Conservation (phyloP, 2,888 invertebrate species). For the Slavum lentiscoides region DNA sequence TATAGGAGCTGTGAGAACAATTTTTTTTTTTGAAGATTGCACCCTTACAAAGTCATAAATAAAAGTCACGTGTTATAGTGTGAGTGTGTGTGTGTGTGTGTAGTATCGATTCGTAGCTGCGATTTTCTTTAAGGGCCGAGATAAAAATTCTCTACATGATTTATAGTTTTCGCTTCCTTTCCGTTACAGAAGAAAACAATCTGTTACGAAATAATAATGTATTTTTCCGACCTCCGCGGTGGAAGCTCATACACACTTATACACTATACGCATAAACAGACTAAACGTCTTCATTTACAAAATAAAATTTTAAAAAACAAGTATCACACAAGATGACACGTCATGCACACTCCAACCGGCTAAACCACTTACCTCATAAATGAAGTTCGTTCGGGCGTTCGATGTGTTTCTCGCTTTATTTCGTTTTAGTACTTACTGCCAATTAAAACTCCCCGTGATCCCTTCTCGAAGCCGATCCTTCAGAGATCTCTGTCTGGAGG, state of each 20-base stretch:
- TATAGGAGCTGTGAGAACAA: constrained; percentile 2
- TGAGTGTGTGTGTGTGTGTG: constrained; percentile 6
- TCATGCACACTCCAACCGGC: not conserved
- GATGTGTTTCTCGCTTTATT: not conserved
- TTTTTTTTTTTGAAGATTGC: constrained; percentile 11
- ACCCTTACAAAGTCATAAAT: constrained; percentile 37
- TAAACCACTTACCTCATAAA: constrained; percentile 34
- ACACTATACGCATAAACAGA: not conserved
- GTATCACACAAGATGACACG: not conserved
- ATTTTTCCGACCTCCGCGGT: constrained; percentile 15
- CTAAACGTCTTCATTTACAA: not conserved
- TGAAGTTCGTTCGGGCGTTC: not conserved
- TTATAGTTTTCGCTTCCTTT: constrained; percentile 43
- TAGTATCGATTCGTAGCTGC: constrained; percentile 30
- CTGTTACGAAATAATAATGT: constrained; percentile 34
- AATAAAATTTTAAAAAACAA: not conserved
- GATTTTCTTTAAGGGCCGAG: constrained; percentile 35
- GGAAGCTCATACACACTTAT: not conserved
- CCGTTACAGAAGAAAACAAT: constrained; percentile 42
- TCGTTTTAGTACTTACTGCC: constrained; percentile 73
- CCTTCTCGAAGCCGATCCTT: constrained; percentile 79
- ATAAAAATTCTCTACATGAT: constrained; percentile 45
- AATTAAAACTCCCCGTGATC: constrained; percentile 76
- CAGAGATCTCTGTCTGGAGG: constrained; percentile 75
- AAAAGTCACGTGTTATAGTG: constrained; percentile 25